Percentiles rank a stretch among this genome's conserved stretches.
Conservation (phyloP, 2,888 invertebrate species). For the Parelbella ahira region DNA sequence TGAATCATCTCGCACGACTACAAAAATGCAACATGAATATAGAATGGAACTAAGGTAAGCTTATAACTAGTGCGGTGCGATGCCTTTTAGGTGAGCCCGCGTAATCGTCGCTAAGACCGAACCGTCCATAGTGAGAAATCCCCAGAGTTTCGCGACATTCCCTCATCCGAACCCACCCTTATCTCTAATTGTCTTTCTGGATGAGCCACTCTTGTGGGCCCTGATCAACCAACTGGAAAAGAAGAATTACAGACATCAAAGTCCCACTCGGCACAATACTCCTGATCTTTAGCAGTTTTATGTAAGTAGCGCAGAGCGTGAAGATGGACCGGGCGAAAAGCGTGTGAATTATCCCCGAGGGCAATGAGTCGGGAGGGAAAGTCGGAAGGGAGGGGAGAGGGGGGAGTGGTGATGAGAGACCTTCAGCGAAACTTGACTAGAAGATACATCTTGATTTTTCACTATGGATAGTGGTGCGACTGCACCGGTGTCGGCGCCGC, state of each 20-base stretch:
- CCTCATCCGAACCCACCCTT: slow-evolving; percentile 74
- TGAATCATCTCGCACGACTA: slow-evolving; percentile 71
- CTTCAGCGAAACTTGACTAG: slow-evolving; percentile 74
- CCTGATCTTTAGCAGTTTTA: slow-evolving; percentile 56
- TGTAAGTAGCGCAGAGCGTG: slow-evolving; percentile 77
- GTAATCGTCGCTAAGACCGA: slow-evolving; percentile 66
- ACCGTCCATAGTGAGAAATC: slow-evolving; percentile 78
- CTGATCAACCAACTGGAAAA: slow-evolving; percentile 81
- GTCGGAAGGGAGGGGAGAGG: slow-evolving; percentile 29
- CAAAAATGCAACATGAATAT: slow-evolving; percentile 64
- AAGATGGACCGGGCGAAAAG: slow-evolving; percentile 72
- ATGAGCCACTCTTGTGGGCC: slow-evolving; percentile 80
- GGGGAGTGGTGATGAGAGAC: slow-evolving; percentile 68
- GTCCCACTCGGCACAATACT: slow-evolving; percentile 71
- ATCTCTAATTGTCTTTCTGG: slow-evolving; percentile 80
- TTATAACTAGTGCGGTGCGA: slow-evolving; percentile 77
- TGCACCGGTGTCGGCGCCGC: slow-evolving; percentile 36
- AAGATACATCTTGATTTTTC: slow-evolving; percentile 60
- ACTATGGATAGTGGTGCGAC: slow-evolving; percentile 71
- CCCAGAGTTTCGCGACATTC: slow-evolving; percentile 78
- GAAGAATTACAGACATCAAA: slow-evolving; percentile 77
- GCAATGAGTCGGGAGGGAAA: slow-evolving; percentile 38
- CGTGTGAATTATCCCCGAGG: slow-evolving; percentile 70
- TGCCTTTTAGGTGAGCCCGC: slow-evolving; percentile 77
- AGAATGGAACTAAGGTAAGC: slow-evolving; percentile 67